phyloP scores from a whole-genome alignment of 2,888 invertebrate genomes.

The Palloptera scutellata region DNA sequence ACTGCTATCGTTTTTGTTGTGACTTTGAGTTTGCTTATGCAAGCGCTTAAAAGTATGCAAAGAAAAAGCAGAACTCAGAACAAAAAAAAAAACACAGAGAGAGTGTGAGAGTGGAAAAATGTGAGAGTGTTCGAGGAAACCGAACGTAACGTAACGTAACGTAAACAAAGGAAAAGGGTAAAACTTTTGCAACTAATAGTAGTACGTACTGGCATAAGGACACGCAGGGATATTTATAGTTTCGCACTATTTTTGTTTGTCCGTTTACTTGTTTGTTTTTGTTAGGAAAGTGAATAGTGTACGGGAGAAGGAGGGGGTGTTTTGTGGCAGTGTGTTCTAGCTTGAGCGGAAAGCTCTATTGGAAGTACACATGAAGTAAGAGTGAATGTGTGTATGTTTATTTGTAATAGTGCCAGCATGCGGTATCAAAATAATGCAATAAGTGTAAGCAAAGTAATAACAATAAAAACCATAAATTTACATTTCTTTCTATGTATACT shows the following conservation, averaged over 20 bases:
- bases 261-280: slow-evolving; percentile 9
- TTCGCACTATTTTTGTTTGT: slow-evolving; percentile 27
- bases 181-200: too few species aligned
- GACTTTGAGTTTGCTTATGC: slow-evolving; percentile 14
- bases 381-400: too few species aligned
- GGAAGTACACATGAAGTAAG: too few species aligned
- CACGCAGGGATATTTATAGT: slow-evolving; percentile 32
- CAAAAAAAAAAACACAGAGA: slow-evolving; percentile 6
- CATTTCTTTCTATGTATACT: too few species aligned
- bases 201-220: slow-evolving; percentile 24
- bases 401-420: too few species aligned
- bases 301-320: too few species aligned
- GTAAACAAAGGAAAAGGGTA: background rate
- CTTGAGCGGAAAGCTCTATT: too few species aligned
- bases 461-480: too few species aligned
- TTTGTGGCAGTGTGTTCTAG: too few species aligned
- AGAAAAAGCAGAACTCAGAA: background rate
- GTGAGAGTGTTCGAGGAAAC: too few species aligned
- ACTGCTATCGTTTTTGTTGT: background rate
- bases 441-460: too few species aligned
- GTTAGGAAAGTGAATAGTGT: background rate
- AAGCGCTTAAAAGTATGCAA: slow-evolving; percentile 11
- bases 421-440: too few species aligned
- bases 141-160: background rate
- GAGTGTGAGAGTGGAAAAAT: background rate